phyloP scores from a whole-genome alignment of 2,888 invertebrate genomes.

The Ectemnius continuus region DNA sequence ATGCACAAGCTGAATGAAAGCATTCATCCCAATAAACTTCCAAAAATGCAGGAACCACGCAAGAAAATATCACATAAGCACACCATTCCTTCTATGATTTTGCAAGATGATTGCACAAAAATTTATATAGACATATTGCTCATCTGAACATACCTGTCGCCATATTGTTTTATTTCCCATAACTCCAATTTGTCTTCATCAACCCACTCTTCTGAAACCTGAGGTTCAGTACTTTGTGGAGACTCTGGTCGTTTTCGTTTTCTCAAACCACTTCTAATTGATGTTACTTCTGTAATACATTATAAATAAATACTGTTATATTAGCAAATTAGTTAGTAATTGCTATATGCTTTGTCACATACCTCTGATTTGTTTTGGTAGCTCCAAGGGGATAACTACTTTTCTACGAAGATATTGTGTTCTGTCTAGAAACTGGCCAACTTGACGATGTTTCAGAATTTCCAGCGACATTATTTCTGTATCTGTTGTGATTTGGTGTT shows the following conservation, averaged over 20 bases:
- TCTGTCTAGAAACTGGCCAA: conserved; percentile 92
- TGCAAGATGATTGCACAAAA: too few species aligned
- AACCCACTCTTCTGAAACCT: conserved; percentile 97
- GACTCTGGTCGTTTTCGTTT: conserved; percentile 96
- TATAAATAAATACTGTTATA: conserved; percentile 12
- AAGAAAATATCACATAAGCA: too few species aligned
- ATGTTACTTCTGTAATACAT: conserved; percentile 88
- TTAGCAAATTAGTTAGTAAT: neutral
- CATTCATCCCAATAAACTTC: too few species aligned
- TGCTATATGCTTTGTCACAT: conserved; percentile 54
- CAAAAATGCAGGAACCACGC: too few species aligned
- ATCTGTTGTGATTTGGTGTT: conserved; percentile 96
- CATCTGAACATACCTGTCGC: conserved; percentile 83
- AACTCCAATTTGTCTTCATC: conserved; percentile 96
- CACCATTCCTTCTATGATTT: too few species aligned
- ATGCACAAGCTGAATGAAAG: too few species aligned
- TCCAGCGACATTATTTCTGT: conserved; percentile 97
- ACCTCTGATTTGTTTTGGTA: conserved; percentile 94
- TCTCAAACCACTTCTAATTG: conserved; percentile 94
- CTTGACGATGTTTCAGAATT: conserved; percentile 91
- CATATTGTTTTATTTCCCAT: conserved; percentile 97
- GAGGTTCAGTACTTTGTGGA: conserved; percentile 95
- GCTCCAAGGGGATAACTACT: conserved; percentile 95
- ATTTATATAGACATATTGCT: too few species aligned
- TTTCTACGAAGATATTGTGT: conserved; percentile 96